Conservation (phyloP, 2,888 invertebrate species). For the Acleris holmiana region DNA sequence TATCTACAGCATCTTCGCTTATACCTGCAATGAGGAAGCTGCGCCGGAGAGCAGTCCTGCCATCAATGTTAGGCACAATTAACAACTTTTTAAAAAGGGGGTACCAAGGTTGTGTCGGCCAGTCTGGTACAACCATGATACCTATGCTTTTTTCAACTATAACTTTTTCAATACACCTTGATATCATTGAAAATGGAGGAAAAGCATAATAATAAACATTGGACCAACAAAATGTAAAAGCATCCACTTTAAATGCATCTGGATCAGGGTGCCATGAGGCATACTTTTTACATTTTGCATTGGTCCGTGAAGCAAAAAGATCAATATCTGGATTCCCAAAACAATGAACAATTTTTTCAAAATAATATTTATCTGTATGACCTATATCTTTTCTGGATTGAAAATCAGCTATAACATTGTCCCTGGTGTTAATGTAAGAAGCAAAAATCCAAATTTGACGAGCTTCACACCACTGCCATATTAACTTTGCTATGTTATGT, state of each 20-base stretch:
- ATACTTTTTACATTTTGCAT: background rate
- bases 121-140: background rate
- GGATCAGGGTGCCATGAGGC: slow-evolving; percentile 2
- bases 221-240: slow-evolving; percentile 1
- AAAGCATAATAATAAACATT: background rate
- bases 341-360: background rate
- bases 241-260: background rate
- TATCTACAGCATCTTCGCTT: background rate
- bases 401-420: background rate
- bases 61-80: background rate
- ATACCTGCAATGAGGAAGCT: background rate
- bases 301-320: background rate
- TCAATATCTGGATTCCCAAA: background rate
- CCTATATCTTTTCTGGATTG: background rate
- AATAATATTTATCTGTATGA: background rate
- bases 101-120: background rate
- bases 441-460: background rate
- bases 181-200: background rate
- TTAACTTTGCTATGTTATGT: background rate
- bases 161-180: background rate
- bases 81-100: background rate
- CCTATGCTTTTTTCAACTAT: background rate
- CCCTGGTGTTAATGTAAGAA: background rate
- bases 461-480: background rate
- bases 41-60: background rate